Conservation (phyloP, 2,888 invertebrate species). For the Drosophila hamatofila region DNA sequence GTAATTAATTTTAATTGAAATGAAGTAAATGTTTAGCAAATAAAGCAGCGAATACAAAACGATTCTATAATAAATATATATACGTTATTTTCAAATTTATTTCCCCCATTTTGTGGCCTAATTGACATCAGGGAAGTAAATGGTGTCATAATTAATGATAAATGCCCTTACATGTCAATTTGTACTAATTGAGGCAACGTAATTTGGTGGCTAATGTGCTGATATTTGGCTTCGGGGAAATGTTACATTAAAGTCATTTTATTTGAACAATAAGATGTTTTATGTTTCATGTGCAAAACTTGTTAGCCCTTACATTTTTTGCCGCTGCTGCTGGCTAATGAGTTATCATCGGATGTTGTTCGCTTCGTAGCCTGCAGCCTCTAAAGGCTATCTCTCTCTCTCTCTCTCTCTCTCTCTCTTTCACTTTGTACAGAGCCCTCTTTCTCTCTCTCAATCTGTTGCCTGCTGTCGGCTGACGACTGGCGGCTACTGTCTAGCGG, state of each 20-base stretch:
- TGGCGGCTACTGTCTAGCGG: constrained; percentile 30
- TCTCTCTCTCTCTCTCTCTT: constrained; percentile 1
- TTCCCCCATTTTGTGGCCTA: not conserved
- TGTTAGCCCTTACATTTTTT: constrained; percentile 3
- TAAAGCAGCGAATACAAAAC: not conserved
- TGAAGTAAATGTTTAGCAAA: not conserved
- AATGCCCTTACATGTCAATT: constrained; percentile 14
- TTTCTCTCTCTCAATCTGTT: constrained; percentile 13
- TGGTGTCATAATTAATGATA: constrained; percentile 32
- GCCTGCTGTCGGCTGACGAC: constrained; percentile 28
- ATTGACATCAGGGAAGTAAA: constrained; percentile 4
- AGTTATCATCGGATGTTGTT: constrained; percentile 59
- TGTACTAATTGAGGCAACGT: not conserved
- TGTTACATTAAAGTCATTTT: constrained; percentile 34
- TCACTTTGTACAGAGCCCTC: constrained; percentile 3
- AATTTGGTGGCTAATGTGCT: constrained; percentile 14
- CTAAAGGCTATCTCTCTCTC: constrained; percentile 19
- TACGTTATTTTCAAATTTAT: too few relatives aligned
- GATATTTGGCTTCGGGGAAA: constrained; percentile 1
- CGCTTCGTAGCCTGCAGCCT: constrained; percentile 39
- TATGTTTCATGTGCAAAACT: constrained; percentile 43
- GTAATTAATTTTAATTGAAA: not conserved
- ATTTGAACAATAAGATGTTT: constrained; percentile 27
- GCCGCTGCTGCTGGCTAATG: constrained; percentile 41
- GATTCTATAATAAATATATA: not conserved